Base-by-base conservation (phyloP, 2,797 vertebrate genomes). In the Furcifer pardalis region DNA sequence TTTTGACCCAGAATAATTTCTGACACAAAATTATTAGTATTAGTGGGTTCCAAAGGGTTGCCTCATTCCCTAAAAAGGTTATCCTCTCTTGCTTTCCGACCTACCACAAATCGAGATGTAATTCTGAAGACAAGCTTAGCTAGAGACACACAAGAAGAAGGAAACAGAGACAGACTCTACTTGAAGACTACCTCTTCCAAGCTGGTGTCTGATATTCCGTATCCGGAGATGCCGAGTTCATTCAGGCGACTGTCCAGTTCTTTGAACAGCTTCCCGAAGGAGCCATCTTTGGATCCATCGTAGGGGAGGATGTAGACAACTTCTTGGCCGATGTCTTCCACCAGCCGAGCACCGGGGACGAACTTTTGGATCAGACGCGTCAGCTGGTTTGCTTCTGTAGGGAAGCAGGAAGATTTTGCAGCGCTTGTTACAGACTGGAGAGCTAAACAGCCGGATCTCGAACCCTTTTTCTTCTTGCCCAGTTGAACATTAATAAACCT, bases 121-220 rank as follows among this genome's bases (percentile, higher is more conserved):
- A 49, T 56, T 56, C 52, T 19, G 15, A 56, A 56, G 12, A 56
- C 5, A 56, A 3, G 52, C 19, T 56, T 4, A 23, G 21, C 12
- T 13, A 56, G 52, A 4, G 52, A 56, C 5, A 56, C 17, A 1
- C 2, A 21, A 19, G 17, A 56, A 56, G 19, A 19, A 56, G 21
- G 52, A 56, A 21, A 21, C 21, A 19, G 32, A 5, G 40, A 27
- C 8, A 27, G 3, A 42, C 7, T 5, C 40, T 17, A 30, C 49
- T 7, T 10, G 1, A 49, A 49, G 85, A 21, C 73, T 84, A 98
- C 98, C 97, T 99, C 98, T 88, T 98, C 97, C 49, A 99, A 95
- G 2, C 96, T 97, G 91, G 97, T 98, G 93, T 98, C 97, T 0
- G 98, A 98, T 83, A 98, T 95, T 42, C 97, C 97, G 0, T 98